Conservation (phyloP, 2,888 invertebrate genomes). For the Drosophila ustulata region DNA sequence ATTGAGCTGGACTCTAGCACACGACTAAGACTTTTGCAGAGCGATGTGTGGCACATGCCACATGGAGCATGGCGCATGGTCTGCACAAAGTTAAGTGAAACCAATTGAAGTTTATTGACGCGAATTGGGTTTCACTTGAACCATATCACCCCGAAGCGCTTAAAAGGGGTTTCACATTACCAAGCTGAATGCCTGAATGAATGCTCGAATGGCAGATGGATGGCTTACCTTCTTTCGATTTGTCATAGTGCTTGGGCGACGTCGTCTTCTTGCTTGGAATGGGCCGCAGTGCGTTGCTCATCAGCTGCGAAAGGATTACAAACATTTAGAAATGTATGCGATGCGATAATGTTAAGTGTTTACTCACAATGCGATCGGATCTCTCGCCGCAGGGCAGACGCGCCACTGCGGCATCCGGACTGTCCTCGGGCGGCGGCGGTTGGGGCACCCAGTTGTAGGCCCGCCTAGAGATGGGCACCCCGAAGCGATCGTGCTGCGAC, state of each 20-base stretch:
- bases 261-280: constrained; percentile 88
- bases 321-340: background rate
- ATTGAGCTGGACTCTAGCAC: background rate
- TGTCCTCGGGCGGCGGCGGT: constrained; percentile 96
- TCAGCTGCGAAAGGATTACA: constrained; percentile 75
- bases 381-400: constrained; percentile 94
- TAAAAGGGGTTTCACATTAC: constrained; percentile 61
- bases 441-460: constrained; percentile 98
- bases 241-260: constrained; percentile 87
- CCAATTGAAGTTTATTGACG: constrained; percentile 81
- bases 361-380: constrained; percentile 89
- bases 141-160: constrained; percentile 52
- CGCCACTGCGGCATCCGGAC: constrained; percentile 93
- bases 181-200: constrained; percentile 7
- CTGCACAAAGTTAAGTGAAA: constrained; percentile 77
- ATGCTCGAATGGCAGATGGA: background rate
- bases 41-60: constrained; percentile 15
- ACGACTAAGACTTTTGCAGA: constrained; percentile 14
- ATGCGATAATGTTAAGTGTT: background rate
- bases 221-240: constrained; percentile 85
- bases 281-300: constrained; percentile 84
- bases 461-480: constrained; percentile 94
- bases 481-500: constrained; percentile 95
- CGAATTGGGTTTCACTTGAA: constrained; percentile 76
- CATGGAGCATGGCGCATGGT: background rate